Percentiles rank a stretch among this genome's conserved stretches.
Evolutionary conservation across 2,888 invertebrate species (phyloP).

Genomic region (Acrobasis suavella): DNA sequence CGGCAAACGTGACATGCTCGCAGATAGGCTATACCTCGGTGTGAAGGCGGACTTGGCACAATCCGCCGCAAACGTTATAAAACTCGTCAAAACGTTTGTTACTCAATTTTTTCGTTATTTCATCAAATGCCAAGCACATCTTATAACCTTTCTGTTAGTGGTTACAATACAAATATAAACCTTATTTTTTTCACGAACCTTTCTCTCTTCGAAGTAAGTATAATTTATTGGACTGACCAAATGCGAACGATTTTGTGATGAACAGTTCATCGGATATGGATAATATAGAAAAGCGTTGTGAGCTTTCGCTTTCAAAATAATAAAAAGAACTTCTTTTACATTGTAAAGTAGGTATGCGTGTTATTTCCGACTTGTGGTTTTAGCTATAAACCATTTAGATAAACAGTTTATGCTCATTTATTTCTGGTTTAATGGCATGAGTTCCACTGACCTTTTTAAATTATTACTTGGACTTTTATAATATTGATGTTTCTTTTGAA

Average conservation of each 20-base stretch:
- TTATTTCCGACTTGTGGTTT: constrained; percentile 7
- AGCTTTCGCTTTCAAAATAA: too few species aligned
- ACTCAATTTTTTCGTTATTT: constrained; percentile 13
- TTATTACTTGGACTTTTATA: too few species aligned
- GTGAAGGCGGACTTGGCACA: constrained; percentile 2
- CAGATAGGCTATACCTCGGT: background rate
- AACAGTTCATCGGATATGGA: too few species aligned
- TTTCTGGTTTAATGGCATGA: too few species aligned
- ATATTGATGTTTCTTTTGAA: too few species aligned
- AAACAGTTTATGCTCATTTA: background rate
- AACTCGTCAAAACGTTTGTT: constrained; percentile 11
- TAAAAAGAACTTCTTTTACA: background rate
- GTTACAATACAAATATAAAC: too few species aligned
- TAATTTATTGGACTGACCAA: too few species aligned
- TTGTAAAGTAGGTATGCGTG: background rate
- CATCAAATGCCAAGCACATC: constrained; percentile 9
- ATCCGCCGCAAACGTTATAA: constrained; percentile 10
- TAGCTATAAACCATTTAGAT: background rate
- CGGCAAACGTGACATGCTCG: background rate
- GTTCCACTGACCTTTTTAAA: too few species aligned
- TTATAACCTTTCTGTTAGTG: background rate
- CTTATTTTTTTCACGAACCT: too few species aligned
- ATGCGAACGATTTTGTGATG: too few species aligned
- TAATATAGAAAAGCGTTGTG: too few species aligned
- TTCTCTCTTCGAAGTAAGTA: too few species aligned